These are phyloP conservation scores for Synanceia verrucosa DNA, from an alignment of 2,797 vertebrate species.

Conservation along the genomic window DNA sequence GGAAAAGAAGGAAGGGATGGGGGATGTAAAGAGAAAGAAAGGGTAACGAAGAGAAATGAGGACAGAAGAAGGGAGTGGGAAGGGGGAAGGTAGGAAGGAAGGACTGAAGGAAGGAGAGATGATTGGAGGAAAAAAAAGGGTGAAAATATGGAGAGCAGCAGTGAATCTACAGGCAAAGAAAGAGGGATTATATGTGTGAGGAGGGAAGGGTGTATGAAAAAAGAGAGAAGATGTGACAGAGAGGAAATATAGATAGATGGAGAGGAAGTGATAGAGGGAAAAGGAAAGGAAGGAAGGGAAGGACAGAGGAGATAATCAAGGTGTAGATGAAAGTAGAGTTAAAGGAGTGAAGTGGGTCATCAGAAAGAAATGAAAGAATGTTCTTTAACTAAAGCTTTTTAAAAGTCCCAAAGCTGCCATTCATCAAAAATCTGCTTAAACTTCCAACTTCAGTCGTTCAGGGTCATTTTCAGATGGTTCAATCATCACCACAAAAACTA, in stretches of 20 bases:
- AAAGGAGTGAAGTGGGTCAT: background rate
- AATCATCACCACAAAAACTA: background rate
- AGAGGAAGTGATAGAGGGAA: background rate
- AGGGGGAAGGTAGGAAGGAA: background rate
- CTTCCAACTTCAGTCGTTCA: no score
- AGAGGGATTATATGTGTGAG: background rate
- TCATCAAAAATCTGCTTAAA: background rate
- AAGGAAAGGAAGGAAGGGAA: background rate
- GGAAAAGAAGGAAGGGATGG: background rate
- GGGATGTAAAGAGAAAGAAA: conserved; percentile 1
- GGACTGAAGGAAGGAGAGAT: background rate
- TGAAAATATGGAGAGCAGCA: background rate
- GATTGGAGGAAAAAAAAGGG: background rate
- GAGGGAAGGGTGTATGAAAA: no score
- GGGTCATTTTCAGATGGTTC: no score
- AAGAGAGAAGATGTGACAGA: background rate
- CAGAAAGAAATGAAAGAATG: background rate
- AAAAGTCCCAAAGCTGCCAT: background rate
- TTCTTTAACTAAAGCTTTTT: background rate
- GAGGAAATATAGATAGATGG: background rate
- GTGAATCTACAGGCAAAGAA: no score
- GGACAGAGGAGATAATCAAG: background rate
- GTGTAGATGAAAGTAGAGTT: background rate
- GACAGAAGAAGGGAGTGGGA: conserved; percentile 3
- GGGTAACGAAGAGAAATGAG: conserved; percentile 38